phyloP scores from a whole-genome alignment of 1,140 invertebrate genomes.

The Macrobrachium rosenbergii region DNA sequence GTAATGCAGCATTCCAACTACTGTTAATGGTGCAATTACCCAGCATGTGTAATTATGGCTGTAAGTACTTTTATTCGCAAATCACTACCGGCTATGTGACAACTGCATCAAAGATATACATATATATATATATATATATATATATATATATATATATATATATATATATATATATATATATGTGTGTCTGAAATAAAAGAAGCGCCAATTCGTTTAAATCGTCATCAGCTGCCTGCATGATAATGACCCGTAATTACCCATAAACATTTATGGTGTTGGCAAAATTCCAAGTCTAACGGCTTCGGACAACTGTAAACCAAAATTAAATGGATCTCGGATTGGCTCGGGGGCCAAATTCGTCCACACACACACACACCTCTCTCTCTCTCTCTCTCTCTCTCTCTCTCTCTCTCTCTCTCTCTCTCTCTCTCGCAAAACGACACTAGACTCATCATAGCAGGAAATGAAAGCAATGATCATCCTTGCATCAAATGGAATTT shows the following conservation, averaged over 20 bases:
- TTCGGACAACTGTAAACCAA: too few species aligned
- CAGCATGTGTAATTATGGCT: too few species aligned
- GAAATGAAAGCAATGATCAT: too few species aligned
- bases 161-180: conserved; percentile 19
- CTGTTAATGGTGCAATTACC: too few species aligned
- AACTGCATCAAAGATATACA: background rate
- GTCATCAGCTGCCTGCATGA: too few species aligned
- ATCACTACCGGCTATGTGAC: background rate
- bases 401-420: conserved; percentile 15
- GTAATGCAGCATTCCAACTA: too few species aligned
- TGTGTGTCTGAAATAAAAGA: background rate
- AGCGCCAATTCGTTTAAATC: too few species aligned
- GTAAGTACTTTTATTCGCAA: too few species aligned
- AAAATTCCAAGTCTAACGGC: too few species aligned
- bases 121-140: conserved; percentile 17
- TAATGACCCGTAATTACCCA: background rate
- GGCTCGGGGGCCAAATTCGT: background rate
- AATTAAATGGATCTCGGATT: background rate
- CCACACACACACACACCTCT: too few species aligned
- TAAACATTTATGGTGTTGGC: background rate
- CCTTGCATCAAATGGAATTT: too few species aligned
- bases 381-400: background rate
- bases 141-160: conserved; percentile 22
- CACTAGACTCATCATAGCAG: too few species aligned
- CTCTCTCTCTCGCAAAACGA: background rate